Evolutionary conservation across 1,140 invertebrate genomes (phyloP).

Genomic region (Drosophila cardini): DNA sequence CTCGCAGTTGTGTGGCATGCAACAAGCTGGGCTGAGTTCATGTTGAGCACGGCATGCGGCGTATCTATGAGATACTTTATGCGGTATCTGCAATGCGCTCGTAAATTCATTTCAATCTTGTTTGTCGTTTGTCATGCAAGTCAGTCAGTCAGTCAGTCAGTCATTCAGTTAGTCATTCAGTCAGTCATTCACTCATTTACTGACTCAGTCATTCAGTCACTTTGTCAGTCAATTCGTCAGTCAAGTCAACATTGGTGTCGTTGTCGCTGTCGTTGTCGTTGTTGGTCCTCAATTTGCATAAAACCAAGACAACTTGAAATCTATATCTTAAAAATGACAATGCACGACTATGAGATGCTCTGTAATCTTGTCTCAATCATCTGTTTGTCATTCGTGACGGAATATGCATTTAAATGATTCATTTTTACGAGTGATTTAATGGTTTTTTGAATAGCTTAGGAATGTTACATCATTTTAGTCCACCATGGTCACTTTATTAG

Average conservation of each 20-base stretch:
- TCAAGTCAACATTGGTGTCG: slow-evolving; percentile 47
- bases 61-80: slow-evolving; percentile 75
- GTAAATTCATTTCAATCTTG: slow-evolving; percentile 66
- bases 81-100: slow-evolving; percentile 77
- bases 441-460: too few relatives aligned
- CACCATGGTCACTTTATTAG: too few relatives aligned
- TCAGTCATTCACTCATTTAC: slow-evolving; percentile 35
- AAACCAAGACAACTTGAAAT: slow-evolving; percentile 39
- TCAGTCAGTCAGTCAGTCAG: slow-evolving; percentile 57
- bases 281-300: slow-evolving; percentile 54
- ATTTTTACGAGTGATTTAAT: not conserved
- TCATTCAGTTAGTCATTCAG: slow-evolving; percentile 46
- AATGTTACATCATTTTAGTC: too few relatives aligned
- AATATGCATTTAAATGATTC: not conserved
- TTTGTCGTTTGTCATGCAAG: slow-evolving; percentile 69
- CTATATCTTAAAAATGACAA: not conserved
- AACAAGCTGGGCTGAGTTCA: slow-evolving; percentile 27
- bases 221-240: slow-evolving; percentile 47
- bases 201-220: slow-evolving; percentile 13
- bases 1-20: slow-evolving; percentile 41
- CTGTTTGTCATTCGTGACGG: too few relatives aligned
- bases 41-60: slow-evolving; percentile 19
- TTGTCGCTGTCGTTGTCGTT: slow-evolving; percentile 29
- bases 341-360: slow-evolving; percentile 30
- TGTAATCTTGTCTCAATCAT: not conserved